Evolutionary conservation across 53 echinoderm and acorn worm species (phyloP).

Genomic region (Astropecten irregularis): DNA sequence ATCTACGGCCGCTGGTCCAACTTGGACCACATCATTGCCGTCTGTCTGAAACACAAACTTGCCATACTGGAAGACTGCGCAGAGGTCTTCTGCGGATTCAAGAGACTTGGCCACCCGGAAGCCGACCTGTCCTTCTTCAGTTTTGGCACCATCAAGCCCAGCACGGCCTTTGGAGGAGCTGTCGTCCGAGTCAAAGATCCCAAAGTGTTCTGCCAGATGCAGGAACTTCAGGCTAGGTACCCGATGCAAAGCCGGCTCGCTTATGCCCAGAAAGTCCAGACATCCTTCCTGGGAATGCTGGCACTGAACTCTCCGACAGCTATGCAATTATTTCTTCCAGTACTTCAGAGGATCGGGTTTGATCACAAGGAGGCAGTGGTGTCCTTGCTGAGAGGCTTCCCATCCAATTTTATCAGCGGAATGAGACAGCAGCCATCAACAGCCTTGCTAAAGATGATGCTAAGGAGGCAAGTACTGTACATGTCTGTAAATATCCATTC

Average conservation of each 20-base stretch:
- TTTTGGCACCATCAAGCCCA: conserved; percentile 79
- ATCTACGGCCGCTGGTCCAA: conserved; percentile 79
- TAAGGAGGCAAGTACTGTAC: conserved; percentile 73
- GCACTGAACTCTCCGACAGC: conserved; percentile 49
- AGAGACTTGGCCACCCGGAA: conserved; percentile 65
- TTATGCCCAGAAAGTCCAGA: conserved; percentile 68
- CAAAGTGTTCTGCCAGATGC: conserved; percentile 69
- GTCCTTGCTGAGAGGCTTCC: conserved; percentile 59
- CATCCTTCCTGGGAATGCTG: conserved; percentile 38
- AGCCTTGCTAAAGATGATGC: conserved; percentile 67
- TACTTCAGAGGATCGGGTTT: conserved; percentile 11
- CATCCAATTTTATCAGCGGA: conserved; percentile 50
- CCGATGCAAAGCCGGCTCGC: conserved; percentile 56
- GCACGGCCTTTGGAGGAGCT: conserved; percentile 85
- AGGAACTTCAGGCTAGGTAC: conserved; percentile 66
- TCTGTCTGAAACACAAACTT: conserved; percentile 66
- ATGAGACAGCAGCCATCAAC: conserved; percentile 77
- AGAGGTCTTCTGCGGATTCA: conserved; percentile 71
- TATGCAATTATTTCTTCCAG: conserved; percentile 36
- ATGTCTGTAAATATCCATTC: not conserved
- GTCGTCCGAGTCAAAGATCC: conserved; percentile 79
- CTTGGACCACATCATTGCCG: conserved; percentile 63
- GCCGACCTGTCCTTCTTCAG: conserved; percentile 84
- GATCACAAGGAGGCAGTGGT: conserved; percentile 70
- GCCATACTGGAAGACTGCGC: conserved; percentile 90